Evolutionary conservation across 2,113 vertebrate species (phyloP).

Genomic region (Eleginops maclovinus): DNA sequence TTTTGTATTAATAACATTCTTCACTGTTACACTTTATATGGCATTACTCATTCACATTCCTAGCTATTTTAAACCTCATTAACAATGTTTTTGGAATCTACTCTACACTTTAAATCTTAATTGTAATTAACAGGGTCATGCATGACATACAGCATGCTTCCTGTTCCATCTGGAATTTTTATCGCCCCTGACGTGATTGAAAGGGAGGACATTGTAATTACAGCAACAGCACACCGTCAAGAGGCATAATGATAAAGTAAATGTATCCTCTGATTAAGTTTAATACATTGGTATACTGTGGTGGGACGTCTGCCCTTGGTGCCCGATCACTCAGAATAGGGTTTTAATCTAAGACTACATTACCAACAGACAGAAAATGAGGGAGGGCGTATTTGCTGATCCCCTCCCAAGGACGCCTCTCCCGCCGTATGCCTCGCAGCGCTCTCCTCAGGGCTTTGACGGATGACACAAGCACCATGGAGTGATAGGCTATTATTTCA

Average conservation of each 20-base stretch:
- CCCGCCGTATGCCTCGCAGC: slow-evolving; percentile 53
- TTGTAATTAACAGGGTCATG: not conserved
- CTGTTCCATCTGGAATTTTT: not conserved
- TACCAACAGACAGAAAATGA: slow-evolving; percentile 2
- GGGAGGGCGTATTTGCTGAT: slow-evolving; percentile 42
- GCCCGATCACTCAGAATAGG: slow-evolving; percentile 56
- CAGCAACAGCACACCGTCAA: not conserved
- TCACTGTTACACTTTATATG: not conserved
- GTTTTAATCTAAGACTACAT: slow-evolving; percentile 74
- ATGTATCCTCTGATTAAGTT: slow-evolving; percentile 57
- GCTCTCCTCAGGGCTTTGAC: slow-evolving; percentile 78
- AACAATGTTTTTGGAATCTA: not conserved
- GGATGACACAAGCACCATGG: slow-evolving; percentile 75
- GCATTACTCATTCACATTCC: not conserved
- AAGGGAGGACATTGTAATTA: slow-evolving; percentile 39
- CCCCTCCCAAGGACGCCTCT: slow-evolving; percentile 77
- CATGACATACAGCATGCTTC: not conserved
- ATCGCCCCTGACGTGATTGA: slow-evolving; percentile 10
- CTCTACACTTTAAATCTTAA: not conserved
- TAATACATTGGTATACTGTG: slow-evolving; percentile 37
- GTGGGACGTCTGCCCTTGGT: slow-evolving; percentile 56
- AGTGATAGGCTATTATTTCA: slow-evolving; percentile 88
- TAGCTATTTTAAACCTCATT: not conserved
- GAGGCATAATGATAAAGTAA: slow-evolving; percentile 43
- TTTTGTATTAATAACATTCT: not conserved